Base-by-base conservation (phyloP, 1,140 invertebrate species). In the Nasonia giraulti region DNA sequence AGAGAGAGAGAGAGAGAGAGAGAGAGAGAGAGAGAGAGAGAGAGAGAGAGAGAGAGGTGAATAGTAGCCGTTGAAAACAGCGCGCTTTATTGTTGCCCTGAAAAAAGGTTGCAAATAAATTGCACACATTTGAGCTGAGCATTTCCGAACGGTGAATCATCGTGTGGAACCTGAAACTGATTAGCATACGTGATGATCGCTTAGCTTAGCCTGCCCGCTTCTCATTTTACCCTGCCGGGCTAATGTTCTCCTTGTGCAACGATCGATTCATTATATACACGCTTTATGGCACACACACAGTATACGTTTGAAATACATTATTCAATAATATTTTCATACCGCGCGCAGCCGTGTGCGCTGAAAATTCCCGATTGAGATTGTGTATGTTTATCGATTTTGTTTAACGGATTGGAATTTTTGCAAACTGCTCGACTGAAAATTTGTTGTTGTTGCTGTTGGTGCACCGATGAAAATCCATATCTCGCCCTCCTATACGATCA, bases 101-200 rank as follows among this genome's bases (percentile, higher is more conserved):
- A 79, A 77, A 55, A 77, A 77, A 77, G 74, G 82, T 44, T 66
- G 55, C 47, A 78, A 84, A 84, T 84, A 80, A 84, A 84, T 85
- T 77, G 78, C 74, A 37, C 73, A 47, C 79, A 55, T 77, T 85
- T 81, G 31, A 78, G 77, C 76, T 62, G 62, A 1, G 27, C 73
- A 81, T 85, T 81, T 75, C 40, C 74, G 79, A 85, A 85, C 73
- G 20, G 79, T 85, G 84, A 85, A 69, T 85, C 84, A 81, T 85
- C 78, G 44, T 69, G 71, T 69, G 71, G 14, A 85, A 85, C 73
- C 75, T 81, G 79, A 85, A 85, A 85, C 84, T 85, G 55, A 85
- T 85, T 85, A 85, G 79, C 84, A 81, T 80, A 77, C 79, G 55
- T 55, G 84, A 81, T 85, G 84, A 80, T 84, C 83, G 78, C 74